Evolutionary conservation across 2,888 invertebrate species (phyloP), one percentile per base, ranked within the genome.

Genomic region (Drosophila incognita): DNA sequence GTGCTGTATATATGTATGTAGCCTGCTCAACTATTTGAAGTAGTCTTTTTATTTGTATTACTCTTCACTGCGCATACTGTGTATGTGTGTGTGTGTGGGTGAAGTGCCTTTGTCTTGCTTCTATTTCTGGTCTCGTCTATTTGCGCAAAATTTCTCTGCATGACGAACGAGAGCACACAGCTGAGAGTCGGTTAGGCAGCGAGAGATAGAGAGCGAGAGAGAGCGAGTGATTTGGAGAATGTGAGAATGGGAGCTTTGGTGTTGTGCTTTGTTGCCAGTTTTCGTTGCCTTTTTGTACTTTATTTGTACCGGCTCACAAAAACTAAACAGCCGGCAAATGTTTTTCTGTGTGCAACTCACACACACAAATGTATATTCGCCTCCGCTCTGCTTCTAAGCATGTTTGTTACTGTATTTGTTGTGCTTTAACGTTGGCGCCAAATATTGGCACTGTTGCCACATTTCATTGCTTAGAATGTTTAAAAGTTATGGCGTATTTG

Each of bases 241-340:
- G 49, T 38, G 38, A 46, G 74, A 69, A 66, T 46, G 49, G 48
- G 38, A 46, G 74, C 61, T 57, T 71, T 58, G 51, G 42, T 53
- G 69, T 65, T 51, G 33, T 48, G 79, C 79, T 79, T 76, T 79
- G 81, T 79, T 79, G 79, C 81, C 64, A 68, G 64, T 69, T 69
- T 68, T 76, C 69, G 79, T 82, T 68, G 74, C 48, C 33, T 58
- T 66, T 71, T 46, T 24, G 24, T 24, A 46, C 15, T 15, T 46
- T 79, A 79, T 89, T 85, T 87, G 69, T 89, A 49, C 84, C 87
- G 89, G 89, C 79, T 70, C 69, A 74, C 79, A 74, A 84, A 82
- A 79, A 81, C 89, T 84, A 85, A 89, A 76, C 89, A 89, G 72
- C 84, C 87, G 84, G 87, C 84, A 79, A 88, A 88, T 81, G 74